phyloP scores from a whole-genome alignment of 2,797 vertebrate species.

The Eulemur coronatus region DNA sequence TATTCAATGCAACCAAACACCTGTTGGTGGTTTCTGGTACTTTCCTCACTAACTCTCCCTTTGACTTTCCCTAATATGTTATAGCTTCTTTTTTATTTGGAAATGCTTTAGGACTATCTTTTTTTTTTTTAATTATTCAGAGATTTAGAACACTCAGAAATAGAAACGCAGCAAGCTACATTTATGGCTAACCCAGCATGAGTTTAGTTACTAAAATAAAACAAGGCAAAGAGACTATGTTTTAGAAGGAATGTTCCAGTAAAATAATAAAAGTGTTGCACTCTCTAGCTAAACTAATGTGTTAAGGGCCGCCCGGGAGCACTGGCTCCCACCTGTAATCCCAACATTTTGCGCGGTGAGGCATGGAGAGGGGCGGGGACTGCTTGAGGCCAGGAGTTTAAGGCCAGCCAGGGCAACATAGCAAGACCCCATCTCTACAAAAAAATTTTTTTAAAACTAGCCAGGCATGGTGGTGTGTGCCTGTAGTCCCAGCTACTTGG shows the following conservation, averaged over 20 bases:
- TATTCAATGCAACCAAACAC: slow-evolving; percentile 12
- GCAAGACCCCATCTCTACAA: background rate
- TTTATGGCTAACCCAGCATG: slow-evolving; percentile 28
- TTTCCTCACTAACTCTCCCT: slow-evolving; percentile 52
- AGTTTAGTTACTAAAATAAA: slow-evolving; percentile 60
- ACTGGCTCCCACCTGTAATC: background rate
- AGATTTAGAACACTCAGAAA: slow-evolving; percentile 51
- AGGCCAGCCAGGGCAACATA: background rate
- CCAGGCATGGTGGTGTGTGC: background rate
- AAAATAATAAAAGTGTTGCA: slow-evolving; percentile 19
- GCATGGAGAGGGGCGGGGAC: too few species aligned
- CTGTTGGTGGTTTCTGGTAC: slow-evolving; percentile 52
- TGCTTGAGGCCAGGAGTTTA: background rate
- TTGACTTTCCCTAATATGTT: slow-evolving; percentile 6
- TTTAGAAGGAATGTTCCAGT: slow-evolving; percentile 7
- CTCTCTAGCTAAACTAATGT: background rate
- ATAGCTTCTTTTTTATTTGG: slow-evolving; percentile 13
- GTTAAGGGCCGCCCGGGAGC: background rate
- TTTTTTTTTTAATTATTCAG: background rate
- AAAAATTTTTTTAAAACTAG: background rate
- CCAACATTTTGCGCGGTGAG: background rate
- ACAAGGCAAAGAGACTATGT: background rate
- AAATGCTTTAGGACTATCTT: background rate
- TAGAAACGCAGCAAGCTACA: slow-evolving; percentile 22
- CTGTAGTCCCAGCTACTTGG: background rate